Evolutionary conservation across 2,113 vertebrate genomes (phyloP), one percentile per base, ranked within the genome.

Genomic region (Oxygymnocypris stewartii): DNA sequence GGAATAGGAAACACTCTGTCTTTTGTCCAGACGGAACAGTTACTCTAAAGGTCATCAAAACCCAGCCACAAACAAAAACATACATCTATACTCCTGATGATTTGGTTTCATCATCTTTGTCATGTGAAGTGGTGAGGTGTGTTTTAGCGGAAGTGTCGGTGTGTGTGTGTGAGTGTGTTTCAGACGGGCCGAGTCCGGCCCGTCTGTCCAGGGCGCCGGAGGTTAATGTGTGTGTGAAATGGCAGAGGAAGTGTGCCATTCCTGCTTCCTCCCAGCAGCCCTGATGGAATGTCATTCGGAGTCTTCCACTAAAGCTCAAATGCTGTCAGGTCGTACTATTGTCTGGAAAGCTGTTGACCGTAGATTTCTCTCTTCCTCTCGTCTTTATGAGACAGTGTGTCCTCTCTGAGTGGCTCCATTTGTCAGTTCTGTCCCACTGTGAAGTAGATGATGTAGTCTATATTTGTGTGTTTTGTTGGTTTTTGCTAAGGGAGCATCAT

Each of bases 201-300:
- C 69, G 69, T 73, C 35, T 73, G 4, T 40, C 40, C 67, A 74
- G 79, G 79, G 49, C 51, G 42, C 20, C 78, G 47, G 76, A 92
- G 84, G 93, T 87, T 81, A 92, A 92, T 94, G 89, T 93, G 95
- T 95, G 95, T 96, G 94, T 95, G 93, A 94, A 93, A 92, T 94
- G 93, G 91, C 90, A 92, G 91, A 96, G 96, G 96, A 96, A 96
- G 95, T 96, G 92, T 90, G 88, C 94, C 94, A 95, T 96, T 93
- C 92, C 87, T 88, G 91, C 93, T 96, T 96, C 96, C 96, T 96
- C 92, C 74, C 47, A 4, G 83, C 88, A 92, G 90, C 91, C 92
- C 90, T 91, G 91, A 90, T 7, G 92, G 90, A 94, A 94, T 54
- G 74, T 92, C 93, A 95, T 92, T 94, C 94, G 93, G 91, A 94